A percentile compares a stretch with the other conserved stretches of the same genome.
Conservation (phyloP, 2,888 invertebrate genomes). For the Mylabris sibirica region DNA sequence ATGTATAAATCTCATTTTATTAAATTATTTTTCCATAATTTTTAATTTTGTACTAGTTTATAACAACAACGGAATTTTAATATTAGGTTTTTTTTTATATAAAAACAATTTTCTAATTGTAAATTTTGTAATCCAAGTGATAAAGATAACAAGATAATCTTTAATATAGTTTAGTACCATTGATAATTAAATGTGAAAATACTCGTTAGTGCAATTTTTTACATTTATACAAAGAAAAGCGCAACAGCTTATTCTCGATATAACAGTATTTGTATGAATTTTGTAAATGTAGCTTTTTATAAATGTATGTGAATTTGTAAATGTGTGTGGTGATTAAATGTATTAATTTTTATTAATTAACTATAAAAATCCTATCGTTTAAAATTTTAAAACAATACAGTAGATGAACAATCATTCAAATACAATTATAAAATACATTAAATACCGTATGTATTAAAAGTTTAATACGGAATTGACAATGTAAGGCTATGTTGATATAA, state of each 20-base stretch:
- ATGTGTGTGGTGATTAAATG: constrained; percentile 43
- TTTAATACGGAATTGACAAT: too few species aligned
- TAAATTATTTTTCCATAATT: constrained; percentile 16
- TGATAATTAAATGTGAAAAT: constrained; percentile 16
- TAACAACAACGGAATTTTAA: neutral
- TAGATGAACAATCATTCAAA: too few species aligned
- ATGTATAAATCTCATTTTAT: constrained; percentile 22
- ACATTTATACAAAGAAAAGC: constrained; percentile 10
- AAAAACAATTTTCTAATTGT: neutral
- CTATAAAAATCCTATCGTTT: too few species aligned
- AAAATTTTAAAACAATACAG: too few species aligned
- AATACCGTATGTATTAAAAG: too few species aligned
- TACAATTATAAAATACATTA: too few species aligned
- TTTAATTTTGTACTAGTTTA: constrained; percentile 11
- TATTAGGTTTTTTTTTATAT: neutral
- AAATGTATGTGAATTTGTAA: constrained; percentile 40
- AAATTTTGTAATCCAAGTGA: neutral
- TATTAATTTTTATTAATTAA: constrained; percentile 39
- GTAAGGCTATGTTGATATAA: too few species aligned
- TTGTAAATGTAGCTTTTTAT: constrained; percentile 45
- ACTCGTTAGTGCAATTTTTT: constrained; percentile 36
- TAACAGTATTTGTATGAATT: constrained; percentile 40
- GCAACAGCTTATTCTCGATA: constrained; percentile 24
- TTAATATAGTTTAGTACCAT: neutral
- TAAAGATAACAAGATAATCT: neutral